These are phyloP conservation scores for Pedicia rivosa DNA, from an alignment of 2,888 invertebrate genomes.

Conservation along the genomic window DNA sequence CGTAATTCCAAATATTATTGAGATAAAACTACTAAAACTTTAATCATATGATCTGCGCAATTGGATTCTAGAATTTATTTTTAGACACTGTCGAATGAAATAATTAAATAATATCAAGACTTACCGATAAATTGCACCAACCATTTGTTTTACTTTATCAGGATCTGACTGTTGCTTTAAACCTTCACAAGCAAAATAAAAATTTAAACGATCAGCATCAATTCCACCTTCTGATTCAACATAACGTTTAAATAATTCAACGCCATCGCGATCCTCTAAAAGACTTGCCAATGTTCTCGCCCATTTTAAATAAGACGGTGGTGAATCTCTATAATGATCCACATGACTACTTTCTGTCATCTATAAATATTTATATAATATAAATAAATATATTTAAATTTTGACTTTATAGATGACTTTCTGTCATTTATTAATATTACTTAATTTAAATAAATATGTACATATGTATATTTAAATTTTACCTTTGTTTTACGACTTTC, in stretches of 20 bases:
- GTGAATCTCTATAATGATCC: constrained; percentile 31
- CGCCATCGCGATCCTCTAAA: constrained; percentile 80
- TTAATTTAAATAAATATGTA: not conserved
- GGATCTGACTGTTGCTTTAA: constrained; percentile 62
- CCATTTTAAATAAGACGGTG: constrained; percentile 74
- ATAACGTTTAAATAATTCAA: constrained; percentile 70
- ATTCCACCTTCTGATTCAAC: constrained; percentile 62
- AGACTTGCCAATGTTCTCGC: constrained; percentile 69
- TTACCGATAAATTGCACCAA: constrained; percentile 71
- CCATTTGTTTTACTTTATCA: constrained; percentile 53
- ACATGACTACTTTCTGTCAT: constrained; percentile 27
- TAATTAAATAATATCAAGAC: constrained; percentile 12
- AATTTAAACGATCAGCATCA: constrained; percentile 68
- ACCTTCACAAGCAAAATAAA: constrained; percentile 89
- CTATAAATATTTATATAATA: constrained; percentile 14
- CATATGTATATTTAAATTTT: not conserved
- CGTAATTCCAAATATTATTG: too few species aligned
- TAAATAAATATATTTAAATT: not conserved
- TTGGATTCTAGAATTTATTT: not conserved
- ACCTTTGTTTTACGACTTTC: constrained; percentile 32
- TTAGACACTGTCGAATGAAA: not conserved
- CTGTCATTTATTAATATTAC: not conserved
- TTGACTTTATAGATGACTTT: too few species aligned
- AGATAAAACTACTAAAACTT: too few species aligned
- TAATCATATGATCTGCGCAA: too few species aligned